phyloP scores from a whole-genome alignment of 2,888 invertebrate species.

The Drosophila neutralis region DNA sequence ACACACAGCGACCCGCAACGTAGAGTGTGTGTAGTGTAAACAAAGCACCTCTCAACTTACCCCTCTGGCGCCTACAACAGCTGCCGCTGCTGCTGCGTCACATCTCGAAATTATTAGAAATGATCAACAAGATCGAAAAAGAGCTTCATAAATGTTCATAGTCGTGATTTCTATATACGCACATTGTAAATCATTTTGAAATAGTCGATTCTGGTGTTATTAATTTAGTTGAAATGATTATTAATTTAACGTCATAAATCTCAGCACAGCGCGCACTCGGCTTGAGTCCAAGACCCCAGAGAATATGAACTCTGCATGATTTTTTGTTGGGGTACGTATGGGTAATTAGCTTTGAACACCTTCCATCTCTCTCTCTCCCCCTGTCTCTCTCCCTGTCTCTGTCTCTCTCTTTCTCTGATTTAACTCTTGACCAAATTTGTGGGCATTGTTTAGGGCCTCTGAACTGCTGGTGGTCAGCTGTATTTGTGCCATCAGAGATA shows the following conservation, averaged over 20 bases:
- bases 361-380: background rate
- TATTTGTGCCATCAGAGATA: conserved; percentile 7
- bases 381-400: fast-evolving
- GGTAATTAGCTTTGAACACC: conserved; percentile 71
- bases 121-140: conserved; percentile 61
- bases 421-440: conserved; percentile 3
- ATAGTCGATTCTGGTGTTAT: conserved; percentile 59
- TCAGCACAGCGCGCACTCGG: conserved; percentile 35
- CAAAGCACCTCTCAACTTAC: conserved; percentile 39
- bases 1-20: conserved; percentile 47
- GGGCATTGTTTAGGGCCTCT: background rate
- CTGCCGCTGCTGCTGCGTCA: conserved; percentile 1
- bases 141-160: conserved; percentile 52
- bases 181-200: conserved; percentile 74
- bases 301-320: conserved; percentile 48
- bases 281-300: conserved; percentile 26
- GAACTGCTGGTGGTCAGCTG: background rate
- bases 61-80: conserved; percentile 35
- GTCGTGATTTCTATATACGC: conserved; percentile 41
- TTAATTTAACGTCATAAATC: conserved; percentile 76
- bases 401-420: background rate
- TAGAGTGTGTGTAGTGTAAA: conserved; percentile 34
- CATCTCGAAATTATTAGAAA: conserved; percentile 55
- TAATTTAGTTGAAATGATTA: conserved; percentile 80
- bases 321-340: conserved; percentile 55